These are phyloP conservation scores for Enteromius trimaculatus DNA, from an alignment of 2,797 vertebrate genomes.

Conservation along the genomic window DNA sequence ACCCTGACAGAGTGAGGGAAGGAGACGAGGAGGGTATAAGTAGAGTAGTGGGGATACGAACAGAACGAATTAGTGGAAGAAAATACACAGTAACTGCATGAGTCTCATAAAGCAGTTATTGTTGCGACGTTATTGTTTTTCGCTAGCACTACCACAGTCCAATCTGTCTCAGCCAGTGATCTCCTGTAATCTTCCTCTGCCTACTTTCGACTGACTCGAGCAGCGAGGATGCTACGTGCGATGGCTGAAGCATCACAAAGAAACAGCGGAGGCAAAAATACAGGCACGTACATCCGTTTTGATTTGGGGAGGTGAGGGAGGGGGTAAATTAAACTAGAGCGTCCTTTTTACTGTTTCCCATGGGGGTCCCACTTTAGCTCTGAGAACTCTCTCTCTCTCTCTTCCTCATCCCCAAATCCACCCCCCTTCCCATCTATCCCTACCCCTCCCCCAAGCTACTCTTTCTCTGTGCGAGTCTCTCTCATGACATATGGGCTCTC, in stretches of 20 bases:
- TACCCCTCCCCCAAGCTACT: conserved; percentile 54
- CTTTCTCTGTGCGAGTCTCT: conserved; percentile 56
- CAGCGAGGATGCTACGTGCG: conserved; percentile 14
- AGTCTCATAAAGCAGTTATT: conserved; percentile 30
- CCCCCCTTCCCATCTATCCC: conserved; percentile 44
- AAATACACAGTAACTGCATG: not conserved
- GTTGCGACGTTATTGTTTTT: conserved; percentile 16
- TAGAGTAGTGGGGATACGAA: conserved; percentile 14
- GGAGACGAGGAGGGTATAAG: conserved; percentile 14
- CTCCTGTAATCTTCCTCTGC: conserved; percentile 44
- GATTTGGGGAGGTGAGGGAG: conserved; percentile 45
- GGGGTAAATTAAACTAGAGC: conserved; percentile 56
- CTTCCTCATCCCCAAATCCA: conserved; percentile 31
- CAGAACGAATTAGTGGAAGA: conserved; percentile 7
- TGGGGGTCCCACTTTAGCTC: conserved; percentile 56
- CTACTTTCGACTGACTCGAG: conserved; percentile 24
- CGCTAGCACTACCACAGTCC: not conserved
- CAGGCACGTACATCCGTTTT: conserved; percentile 41
- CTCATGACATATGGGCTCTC: conserved; percentile 68
- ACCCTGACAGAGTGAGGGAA: conserved; percentile 37
- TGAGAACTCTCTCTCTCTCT: conserved; percentile 50
- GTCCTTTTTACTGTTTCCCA: conserved; percentile 58
- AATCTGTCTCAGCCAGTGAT: conserved; percentile 47
- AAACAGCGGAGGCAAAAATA: conserved; percentile 44
- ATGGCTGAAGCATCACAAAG: conserved; percentile 40